Evolutionary conservation across 2,113 vertebrate species (phyloP).

Genomic region (Brachirus orientalis): DNA sequence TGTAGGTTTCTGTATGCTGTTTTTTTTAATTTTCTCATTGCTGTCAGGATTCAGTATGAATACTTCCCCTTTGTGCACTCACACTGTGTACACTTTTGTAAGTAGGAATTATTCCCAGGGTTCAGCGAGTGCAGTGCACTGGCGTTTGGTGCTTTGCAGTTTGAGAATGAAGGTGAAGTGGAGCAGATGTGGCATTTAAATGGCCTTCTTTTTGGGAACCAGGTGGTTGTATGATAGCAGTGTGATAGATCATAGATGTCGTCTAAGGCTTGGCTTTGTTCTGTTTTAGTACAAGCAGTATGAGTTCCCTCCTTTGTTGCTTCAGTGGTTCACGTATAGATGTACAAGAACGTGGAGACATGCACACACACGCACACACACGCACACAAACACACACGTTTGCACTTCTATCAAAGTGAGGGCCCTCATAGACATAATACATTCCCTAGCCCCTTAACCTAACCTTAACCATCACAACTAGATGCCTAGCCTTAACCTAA

Average conservation of each 20-base stretch:
- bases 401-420: no score
- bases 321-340: slow-evolving; percentile 7
- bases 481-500: no score
- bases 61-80: slow-evolving; percentile 17
- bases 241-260: slow-evolving; percentile 74
- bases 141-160: slow-evolving; percentile 32
- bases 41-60: slow-evolving; percentile 25
- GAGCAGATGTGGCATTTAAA: slow-evolving; percentile 78
- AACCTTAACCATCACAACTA: no score
- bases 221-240: slow-evolving; percentile 67
- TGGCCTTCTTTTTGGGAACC: slow-evolving; percentile 74
- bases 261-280: slow-evolving; percentile 63
- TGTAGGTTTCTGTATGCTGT: slow-evolving; percentile 11
- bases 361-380: neutral
- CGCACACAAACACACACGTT: neutral
- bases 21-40: neutral
- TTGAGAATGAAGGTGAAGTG: slow-evolving; percentile 39
- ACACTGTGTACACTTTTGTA: neutral
- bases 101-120: slow-evolving; percentile 4
- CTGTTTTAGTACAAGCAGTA: slow-evolving; percentile 57
- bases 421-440: no score
- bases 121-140: slow-evolving; percentile 14
- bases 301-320: slow-evolving; percentile 40
- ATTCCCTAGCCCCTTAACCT: no score
- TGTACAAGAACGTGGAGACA: slow-evolving; percentile 3